Base-by-base conservation (phyloP, 1,140 invertebrate species). In the Sycophaga agraensis region DNA sequence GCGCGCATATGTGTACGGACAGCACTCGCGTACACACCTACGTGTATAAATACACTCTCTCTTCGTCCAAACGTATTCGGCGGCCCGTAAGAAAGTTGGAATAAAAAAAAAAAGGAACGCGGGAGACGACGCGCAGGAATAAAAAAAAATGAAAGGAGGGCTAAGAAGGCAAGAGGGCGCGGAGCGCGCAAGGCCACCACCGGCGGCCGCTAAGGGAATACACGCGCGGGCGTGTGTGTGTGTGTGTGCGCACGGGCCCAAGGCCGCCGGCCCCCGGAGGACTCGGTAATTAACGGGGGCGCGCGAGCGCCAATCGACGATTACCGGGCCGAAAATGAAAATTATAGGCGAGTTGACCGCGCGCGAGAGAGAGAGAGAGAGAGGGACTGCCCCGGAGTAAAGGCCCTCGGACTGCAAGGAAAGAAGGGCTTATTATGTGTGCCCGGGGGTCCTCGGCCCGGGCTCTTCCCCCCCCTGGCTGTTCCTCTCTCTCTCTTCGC, bases 251-350 rank as follows among this genome's bases (percentile, higher is more conserved):
- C 19, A 4, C n/a, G 19, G 17, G n/a, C 4, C n/a, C 39, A 51
- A 64, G 68, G 67, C 60, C 46, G 26, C 19, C 21, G n/a, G n/a
- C n/a, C n/a, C n/a, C n/a, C n/a, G n/a, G n/a, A n/a, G n/a, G n/a
- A n/a, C n/a, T 11, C 59, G 57, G 55, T 69, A 72, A 75, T 74
- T 73, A 75, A 66, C 14, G 48, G 16, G 48, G 35, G 9, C 43
- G 35, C 17, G 19, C 19, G 28, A 22, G 7, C 34, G 51, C 49
- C 66, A 59, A 48, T 11, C 67, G 64, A 60, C 66, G 69, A 75
- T 75, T 73, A 75, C 59, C 64, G 35, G 34, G 55, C 66, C 66
- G 63, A 72, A 73, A 73, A 74, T 70, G 66, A 73, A 76, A 73
- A 75, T 75, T 75, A 75, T 69, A 67, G 51, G 21, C 26, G 40